These are phyloP conservation scores for Sphyrna mokarran DNA, from an alignment of 2,113 vertebrate genomes.

Conservation along the genomic window DNA sequence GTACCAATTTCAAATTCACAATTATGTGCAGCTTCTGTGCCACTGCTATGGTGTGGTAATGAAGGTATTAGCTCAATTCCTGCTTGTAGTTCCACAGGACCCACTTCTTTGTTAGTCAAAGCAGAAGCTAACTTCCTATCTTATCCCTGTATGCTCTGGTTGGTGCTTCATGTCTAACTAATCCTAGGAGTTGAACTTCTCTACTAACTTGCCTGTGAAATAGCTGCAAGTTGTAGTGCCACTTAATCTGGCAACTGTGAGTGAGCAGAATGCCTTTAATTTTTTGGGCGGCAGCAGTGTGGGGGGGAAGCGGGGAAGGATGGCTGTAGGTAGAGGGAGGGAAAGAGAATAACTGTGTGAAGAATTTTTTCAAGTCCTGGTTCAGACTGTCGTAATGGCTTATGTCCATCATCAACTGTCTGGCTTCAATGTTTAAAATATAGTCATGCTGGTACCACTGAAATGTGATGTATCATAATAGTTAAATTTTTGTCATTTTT, in stretches of 20 bases:
- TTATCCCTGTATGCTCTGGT: not conserved
- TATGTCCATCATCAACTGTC: not conserved
- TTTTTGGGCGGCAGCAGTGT: no score
- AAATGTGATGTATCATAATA: not conserved
- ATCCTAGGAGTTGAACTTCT: not conserved
- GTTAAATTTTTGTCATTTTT: not conserved
- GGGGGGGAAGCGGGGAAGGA: no score
- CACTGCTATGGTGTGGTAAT: not conserved
- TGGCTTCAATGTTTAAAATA: not conserved
- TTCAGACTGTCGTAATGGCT: not conserved
- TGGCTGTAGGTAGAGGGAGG: not conserved
- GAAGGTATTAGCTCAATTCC: not conserved
- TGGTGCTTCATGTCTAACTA: not conserved
- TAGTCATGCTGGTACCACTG: not conserved
- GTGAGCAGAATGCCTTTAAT: not conserved
- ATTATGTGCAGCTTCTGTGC: not conserved
- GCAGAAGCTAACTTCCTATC: not conserved
- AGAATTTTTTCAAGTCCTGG: not conserved
- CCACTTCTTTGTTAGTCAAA: not conserved
- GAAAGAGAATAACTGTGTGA: not conserved
- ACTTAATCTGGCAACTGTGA: not conserved
- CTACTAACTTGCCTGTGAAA: not conserved
- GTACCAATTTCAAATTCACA: not conserved
- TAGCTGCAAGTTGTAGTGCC: not conserved
- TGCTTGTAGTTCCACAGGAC: not conserved